A percentile compares a stretch with the other conserved stretches of the same genome.
Conservation (phyloP, 2,888 invertebrate genomes). For the Idaea biselata region DNA sequence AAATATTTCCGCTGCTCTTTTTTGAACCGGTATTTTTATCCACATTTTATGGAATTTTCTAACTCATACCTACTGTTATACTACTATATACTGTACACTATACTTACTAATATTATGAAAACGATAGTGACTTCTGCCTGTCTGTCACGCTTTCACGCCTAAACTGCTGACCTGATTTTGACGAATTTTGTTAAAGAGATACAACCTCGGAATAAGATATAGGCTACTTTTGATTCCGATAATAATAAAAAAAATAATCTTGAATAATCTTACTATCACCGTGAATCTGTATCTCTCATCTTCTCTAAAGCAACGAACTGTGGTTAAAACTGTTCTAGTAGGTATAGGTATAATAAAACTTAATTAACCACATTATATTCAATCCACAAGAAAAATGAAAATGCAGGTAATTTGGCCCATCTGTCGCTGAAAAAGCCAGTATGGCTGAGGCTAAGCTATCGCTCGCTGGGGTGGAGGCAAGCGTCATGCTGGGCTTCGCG, state of each 20-base stretch:
- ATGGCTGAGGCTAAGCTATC: constrained; percentile 32
- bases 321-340: neutral
- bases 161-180: no score
- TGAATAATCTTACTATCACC: no score
- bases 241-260: no score
- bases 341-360: constrained; percentile 21
- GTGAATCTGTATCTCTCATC: no score
- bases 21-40: neutral
- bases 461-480: constrained; percentile 31
- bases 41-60: neutral
- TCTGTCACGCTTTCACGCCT: no score
- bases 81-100: neutral
- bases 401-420: constrained; percentile 46
- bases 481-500: constrained; percentile 62
- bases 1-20: neutral
- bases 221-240: no score
- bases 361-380: constrained; percentile 30
- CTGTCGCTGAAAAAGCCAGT: constrained; percentile 44
- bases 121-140: no score
- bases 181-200: no score
- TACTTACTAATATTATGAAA: no score
- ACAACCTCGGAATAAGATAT: no score
- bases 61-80: neutral
- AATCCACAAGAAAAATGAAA: constrained; percentile 28
- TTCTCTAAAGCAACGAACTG: neutral